Evolutionary conservation across 2,888 invertebrate genomes (phyloP), one percentile per base, ranked within the genome.

Genomic region (Sphaerophoria rueppellii): DNA sequence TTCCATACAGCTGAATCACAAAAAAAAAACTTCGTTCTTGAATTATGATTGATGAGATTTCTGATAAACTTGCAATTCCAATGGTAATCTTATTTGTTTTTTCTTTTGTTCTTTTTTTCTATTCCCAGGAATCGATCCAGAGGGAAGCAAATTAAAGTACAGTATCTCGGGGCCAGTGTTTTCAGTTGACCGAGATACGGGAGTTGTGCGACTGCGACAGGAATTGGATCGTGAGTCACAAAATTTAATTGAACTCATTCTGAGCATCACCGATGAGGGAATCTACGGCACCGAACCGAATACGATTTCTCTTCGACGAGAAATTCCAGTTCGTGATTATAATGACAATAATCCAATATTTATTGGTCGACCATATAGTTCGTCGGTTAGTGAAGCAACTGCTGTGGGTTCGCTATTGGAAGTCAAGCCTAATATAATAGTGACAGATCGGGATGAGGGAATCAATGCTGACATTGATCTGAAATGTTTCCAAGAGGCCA

Each of bases 141-240:
- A 96, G 89, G 95, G 95, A 65, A 94, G 95, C 0, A 93, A 92
- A 35, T 93, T 96, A 4, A 94, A 94, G 82, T 96, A 96, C 90
- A 96, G 96, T 58, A 96, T 96, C 92, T 96, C 95, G 54, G 96
- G 96, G 0, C 96, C 96, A 90, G 94, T 95, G 89, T 95, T 96
- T 89, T 95, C 95, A 11, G 96, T 96, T n/a, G 95, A 96, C 89
- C 92, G 95, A 6, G 93, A 93, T 70, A 95, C 95, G 0, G 96
- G 96, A 0, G 95, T 96, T 52, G 95, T 96, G 3, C 94, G 95
- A 0, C 92, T 96, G 35, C 94, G 95, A 2, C 94, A 94, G 90
- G 92, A 93, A 40, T 90, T 96, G 72, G 96, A 96, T 90, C 93
- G 96, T 69, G 96, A 96, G 89, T 92, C 93, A 35, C 94, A 95